Conservation (phyloP, 37 sponge, comb jelly and placozoan species). For the Chondrilla cf. caribensis region DNA sequence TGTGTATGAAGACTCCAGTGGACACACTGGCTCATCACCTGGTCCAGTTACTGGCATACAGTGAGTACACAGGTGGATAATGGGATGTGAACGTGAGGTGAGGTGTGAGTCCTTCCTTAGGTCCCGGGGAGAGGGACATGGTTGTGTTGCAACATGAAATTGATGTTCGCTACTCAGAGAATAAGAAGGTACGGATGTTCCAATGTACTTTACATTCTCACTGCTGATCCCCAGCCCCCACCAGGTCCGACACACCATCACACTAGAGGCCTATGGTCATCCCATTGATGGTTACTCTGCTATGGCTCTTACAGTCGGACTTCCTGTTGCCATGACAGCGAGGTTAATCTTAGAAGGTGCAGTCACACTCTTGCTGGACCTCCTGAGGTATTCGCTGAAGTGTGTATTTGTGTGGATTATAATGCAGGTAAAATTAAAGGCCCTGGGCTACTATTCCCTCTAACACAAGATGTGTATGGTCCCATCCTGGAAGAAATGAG, state of each 20-base stretch:
- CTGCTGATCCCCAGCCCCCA: neutral
- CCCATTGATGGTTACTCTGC: constrained; percentile 63
- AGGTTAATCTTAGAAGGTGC: constrained; percentile 76
- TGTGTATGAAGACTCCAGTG: constrained; percentile 41
- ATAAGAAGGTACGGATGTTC: neutral
- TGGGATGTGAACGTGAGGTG: neutral
- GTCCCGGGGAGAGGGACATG: constrained; percentile 69
- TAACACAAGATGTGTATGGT: constrained; percentile 69
- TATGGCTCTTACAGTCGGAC: constrained; percentile 88
- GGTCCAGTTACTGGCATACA: constrained; percentile 26
- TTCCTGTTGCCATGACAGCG: constrained; percentile 87
- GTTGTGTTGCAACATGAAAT: constrained; percentile 67
- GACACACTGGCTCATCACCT: constrained; percentile 60
- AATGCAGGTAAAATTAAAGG: constrained; percentile 58
- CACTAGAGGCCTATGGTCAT: constrained; percentile 65
- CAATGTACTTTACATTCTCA: no score
- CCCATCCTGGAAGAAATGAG: constrained; percentile 67
- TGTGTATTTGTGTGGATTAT: no score
- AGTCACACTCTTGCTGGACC: neutral
- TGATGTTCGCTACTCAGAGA: constrained; percentile 53
- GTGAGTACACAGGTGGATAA: constrained; percentile 14
- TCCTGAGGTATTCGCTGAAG: neutral
- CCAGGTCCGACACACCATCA: constrained; percentile 55
- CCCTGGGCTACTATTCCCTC: constrained; percentile 66
- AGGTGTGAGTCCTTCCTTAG: neutral